Conservation (phyloP, 1,140 invertebrate genomes). For the Sitobion miscanthi region DNA sequence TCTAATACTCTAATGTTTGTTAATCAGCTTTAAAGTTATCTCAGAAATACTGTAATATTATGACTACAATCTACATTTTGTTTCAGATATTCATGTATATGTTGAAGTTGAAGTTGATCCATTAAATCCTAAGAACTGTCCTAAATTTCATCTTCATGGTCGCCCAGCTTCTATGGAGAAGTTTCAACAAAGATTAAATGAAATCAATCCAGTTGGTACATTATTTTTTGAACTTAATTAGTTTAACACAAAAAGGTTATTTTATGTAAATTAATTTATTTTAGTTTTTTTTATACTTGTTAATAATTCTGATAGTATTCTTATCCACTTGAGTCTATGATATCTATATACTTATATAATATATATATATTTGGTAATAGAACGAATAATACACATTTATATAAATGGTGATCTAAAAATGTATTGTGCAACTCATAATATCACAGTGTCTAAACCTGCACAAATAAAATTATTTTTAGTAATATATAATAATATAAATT, state of each 20-base stretch:
- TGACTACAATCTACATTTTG: not conserved
- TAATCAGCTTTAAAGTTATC: not conserved
- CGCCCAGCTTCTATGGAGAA: not conserved
- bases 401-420: no score
- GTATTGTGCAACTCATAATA: no score
- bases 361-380: no score
- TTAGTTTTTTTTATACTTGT: no score
- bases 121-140: not conserved
- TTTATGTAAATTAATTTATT: not conserved
- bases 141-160: constrained; percentile 21
- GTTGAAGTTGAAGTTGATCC: constrained; percentile 19
- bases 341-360: not conserved
- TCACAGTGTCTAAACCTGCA: no score
- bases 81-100: constrained; percentile 35
- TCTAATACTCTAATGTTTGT: not conserved
- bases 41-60: not conserved
- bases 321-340: not conserved
- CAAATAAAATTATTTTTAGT: no score
- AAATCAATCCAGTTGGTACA: constrained; percentile 34
- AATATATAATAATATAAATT: no score
- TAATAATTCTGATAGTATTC: not conserved
- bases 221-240: not conserved
- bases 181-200: constrained; percentile 36
- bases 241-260: not conserved
- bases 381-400: no score